Base-by-base conservation (phyloP, 2,797 vertebrate genomes). In the Rhynchonycteris naso region DNA sequence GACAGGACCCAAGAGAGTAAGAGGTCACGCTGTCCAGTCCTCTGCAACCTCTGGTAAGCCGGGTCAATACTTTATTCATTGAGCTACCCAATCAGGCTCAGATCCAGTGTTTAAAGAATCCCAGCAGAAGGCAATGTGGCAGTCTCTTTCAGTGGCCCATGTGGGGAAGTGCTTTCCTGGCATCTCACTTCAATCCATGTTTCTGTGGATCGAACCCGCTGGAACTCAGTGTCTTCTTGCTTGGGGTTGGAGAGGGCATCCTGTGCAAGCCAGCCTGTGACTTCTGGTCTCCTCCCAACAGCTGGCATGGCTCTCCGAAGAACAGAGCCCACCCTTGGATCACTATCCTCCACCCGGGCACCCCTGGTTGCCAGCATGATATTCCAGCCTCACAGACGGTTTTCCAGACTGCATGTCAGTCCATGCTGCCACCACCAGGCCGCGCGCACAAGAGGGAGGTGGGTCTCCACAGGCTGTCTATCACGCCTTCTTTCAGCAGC, bases 401-500 rank as follows among this genome's bases (percentile, higher is more conserved):
- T 63, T 52, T 76, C 74, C 81, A 18, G 2, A 66, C 80, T 0
- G 76, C 96, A 93, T 50, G 35, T 91, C 87, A 92, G 97, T 69
- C 69, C 91, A 0, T 95, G 96, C 97, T 95, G 96, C 97, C 93
- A 90, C 95, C 90, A 7, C 93, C 95, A 54, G 85, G 95, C 93
- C 52, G 0, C 6, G 2, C 6, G 2, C 38, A 59, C 21, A 18
- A 13, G 86, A 93, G 79, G 65, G 85, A 87, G 90, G 93, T 35
- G 66, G 75, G 85, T 91, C 92, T 66, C 83, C 0, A 0, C 11
- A 11, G 88, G 92, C 96, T 95, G 97, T 94, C 95, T 65, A 95
- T 97, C 96, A 97, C 7, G 9, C 93, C 88, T 95, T 78, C 97
- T 97, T 97, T 97, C 97, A 97, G 95, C 93, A 95, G 97, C 96